Conservation (phyloP, 2,797 vertebrate species). For the Sorex maritimensis region DNA sequence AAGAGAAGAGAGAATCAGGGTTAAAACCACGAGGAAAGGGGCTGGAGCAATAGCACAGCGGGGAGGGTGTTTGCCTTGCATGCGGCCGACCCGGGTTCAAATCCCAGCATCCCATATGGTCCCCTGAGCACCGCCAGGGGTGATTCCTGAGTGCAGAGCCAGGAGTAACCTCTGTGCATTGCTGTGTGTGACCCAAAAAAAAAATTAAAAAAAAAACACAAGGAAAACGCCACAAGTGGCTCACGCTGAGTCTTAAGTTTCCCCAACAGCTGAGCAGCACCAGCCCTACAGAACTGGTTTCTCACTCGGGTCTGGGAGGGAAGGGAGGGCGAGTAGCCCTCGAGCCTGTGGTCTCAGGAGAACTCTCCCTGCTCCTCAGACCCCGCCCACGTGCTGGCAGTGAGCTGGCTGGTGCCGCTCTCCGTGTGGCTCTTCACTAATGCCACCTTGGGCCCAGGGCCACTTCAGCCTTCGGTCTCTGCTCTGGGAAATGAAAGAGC, state of each 20-base stretch:
- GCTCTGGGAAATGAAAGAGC: slow-evolving; percentile 48
- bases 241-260: slow-evolving; percentile 50
- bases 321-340: slow-evolving; percentile 46
- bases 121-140: too few relatives aligned
- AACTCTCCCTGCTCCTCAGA: slow-evolving; percentile 59
- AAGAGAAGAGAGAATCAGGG: too few relatives aligned
- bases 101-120: too few relatives aligned
- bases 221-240: slow-evolving; percentile 40
- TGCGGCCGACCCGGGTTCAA: too few relatives aligned
- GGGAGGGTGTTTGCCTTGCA: too few relatives aligned
- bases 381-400: slow-evolving; percentile 51
- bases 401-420: slow-evolving; percentile 44
- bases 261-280: slow-evolving; percentile 40
- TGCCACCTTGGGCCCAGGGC: slow-evolving; percentile 20
- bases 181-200: too few relatives aligned
- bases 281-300: slow-evolving; percentile 77
- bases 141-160: too few relatives aligned
- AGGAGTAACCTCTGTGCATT: too few relatives aligned
- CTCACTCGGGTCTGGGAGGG: slow-evolving; percentile 28
- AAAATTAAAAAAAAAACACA: too few relatives aligned
- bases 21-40: slow-evolving; percentile 68
- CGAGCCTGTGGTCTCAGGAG: slow-evolving; percentile 44
- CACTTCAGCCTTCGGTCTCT: slow-evolving; percentile 39
- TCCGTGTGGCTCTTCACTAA: slow-evolving; percentile 18
- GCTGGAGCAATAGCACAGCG: too few relatives aligned